Evolutionary conservation across 2,888 invertebrate genomes (phyloP).

Genomic region (Eubasilissa splendida): DNA sequence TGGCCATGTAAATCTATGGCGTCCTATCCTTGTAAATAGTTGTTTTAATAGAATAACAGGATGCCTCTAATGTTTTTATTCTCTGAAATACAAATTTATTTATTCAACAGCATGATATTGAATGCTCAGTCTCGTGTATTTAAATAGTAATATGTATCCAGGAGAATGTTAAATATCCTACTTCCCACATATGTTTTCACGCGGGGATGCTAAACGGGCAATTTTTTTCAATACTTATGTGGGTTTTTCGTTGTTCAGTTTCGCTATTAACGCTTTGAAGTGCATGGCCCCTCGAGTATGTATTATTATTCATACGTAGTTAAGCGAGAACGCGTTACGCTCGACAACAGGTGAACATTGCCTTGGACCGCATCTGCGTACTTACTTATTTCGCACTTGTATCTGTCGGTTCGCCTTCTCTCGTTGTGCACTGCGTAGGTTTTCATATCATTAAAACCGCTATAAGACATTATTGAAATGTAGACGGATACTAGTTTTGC

Average conservation of each 20-base stretch:
- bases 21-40: too few species aligned
- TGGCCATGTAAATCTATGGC: too few species aligned
- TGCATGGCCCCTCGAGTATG: background rate
- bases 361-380: conserved; percentile 22
- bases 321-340: conserved; percentile 22
- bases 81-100: too few species aligned
- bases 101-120: too few species aligned
- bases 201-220: too few species aligned
- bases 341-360: conserved; percentile 36
- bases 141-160: too few species aligned
- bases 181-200: too few species aligned
- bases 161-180: too few species aligned
- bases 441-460: conserved; percentile 6
- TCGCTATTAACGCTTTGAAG: background rate
- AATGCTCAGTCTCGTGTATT: too few species aligned
- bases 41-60: too few species aligned
- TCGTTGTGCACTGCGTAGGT: conserved; percentile 15
- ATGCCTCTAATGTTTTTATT: too few species aligned
- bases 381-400: background rate
- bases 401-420: conserved; percentile 1
- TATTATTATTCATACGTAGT: background rate
- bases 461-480: background rate
- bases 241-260: background rate
- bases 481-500: background rate
- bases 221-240: too few species aligned